These are phyloP conservation scores for Bembecia ichneumoniformis DNA, from an alignment of 2,888 invertebrate species.

Conservation along the genomic window DNA sequence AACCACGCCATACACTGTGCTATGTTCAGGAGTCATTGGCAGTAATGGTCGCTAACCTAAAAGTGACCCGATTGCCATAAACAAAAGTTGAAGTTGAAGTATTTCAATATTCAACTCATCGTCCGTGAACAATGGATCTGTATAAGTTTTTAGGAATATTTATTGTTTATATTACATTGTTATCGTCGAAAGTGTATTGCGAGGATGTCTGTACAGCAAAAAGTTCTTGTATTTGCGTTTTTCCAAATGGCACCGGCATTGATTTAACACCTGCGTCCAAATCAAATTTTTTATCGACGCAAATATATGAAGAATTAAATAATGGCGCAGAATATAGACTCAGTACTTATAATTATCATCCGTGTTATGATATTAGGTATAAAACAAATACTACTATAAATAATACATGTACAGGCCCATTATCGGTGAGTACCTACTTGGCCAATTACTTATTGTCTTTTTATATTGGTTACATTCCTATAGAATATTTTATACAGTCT, in stretches of 20 bases:
- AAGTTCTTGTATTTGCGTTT: constrained; percentile 53
- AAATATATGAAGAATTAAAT: constrained; percentile 24
- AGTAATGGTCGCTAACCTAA: no score
- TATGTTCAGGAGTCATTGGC: no score
- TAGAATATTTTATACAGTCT: no score
- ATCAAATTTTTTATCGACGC: constrained; percentile 32
- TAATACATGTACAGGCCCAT: constrained; percentile 28
- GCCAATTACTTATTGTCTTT: no score
- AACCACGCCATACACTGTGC: no score
- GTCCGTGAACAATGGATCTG: constrained; percentile 1
- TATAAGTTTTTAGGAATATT: constrained; percentile 15
- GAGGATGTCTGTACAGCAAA: constrained; percentile 43
- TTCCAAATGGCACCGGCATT: constrained; percentile 62
- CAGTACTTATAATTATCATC: constrained; percentile 51
- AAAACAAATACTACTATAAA: constrained; percentile 21
- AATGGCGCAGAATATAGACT: constrained; percentile 29
- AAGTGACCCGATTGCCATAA: no score
- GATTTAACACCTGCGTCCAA: constrained; percentile 44
- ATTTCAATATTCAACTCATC: not conserved
- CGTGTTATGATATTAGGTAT: constrained; percentile 42
- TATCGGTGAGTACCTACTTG: constrained; percentile 35
- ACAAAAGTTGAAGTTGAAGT: no score
- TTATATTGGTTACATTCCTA: no score
- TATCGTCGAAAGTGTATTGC: constrained; percentile 18
- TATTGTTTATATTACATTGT: constrained; percentile 20